Percentiles rank a stretch among this genome's conserved stretches.
These are phyloP conservation scores for Dicrurus megarhynchus DNA, from an alignment of 2,113 vertebrate species.

Conservation along the genomic window DNA sequence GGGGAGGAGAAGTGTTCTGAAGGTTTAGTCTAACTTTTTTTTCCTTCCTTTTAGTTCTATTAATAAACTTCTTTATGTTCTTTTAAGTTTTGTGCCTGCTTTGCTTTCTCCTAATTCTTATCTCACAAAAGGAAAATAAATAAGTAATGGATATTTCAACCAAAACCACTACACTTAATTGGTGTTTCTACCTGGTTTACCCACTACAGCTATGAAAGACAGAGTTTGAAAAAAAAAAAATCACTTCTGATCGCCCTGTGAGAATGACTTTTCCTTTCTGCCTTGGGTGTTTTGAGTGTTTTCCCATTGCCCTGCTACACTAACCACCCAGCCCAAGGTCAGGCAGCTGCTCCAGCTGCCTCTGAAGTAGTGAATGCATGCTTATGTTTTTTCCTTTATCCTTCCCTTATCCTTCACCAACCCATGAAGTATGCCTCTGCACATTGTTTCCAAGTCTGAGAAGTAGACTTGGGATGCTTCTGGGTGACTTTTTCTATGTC, in stretches of 20 bases:
- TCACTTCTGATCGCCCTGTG: neutral
- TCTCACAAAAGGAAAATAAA: too few species aligned
- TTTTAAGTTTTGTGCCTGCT: too few species aligned
- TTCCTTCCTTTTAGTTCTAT: too few species aligned
- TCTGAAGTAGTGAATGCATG: neutral
- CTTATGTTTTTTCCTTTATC: neutral
- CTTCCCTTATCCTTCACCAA: neutral
- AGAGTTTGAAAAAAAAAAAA: neutral
- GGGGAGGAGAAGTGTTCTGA: too few species aligned
- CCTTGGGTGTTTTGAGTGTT: neutral
- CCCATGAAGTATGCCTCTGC: neutral
- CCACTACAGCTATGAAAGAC: too few species aligned
- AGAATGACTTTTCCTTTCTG: neutral
- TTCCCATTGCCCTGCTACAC: neutral
- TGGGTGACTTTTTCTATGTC: neutral
- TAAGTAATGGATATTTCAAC: too few species aligned
- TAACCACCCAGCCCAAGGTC: accelerated
- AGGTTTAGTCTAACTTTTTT: too few species aligned
- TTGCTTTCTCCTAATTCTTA: too few species aligned
- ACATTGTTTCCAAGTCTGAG: neutral
- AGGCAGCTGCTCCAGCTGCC: neutral
- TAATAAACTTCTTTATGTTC: too few species aligned
- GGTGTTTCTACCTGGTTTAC: too few species aligned
- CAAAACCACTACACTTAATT: too few species aligned
- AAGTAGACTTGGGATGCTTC: neutral